Percentiles rank a stretch among this genome's conserved stretches.
phyloP scores from a whole-genome alignment of 1,140 invertebrate species.

The Leptinotarsa lineolata region DNA sequence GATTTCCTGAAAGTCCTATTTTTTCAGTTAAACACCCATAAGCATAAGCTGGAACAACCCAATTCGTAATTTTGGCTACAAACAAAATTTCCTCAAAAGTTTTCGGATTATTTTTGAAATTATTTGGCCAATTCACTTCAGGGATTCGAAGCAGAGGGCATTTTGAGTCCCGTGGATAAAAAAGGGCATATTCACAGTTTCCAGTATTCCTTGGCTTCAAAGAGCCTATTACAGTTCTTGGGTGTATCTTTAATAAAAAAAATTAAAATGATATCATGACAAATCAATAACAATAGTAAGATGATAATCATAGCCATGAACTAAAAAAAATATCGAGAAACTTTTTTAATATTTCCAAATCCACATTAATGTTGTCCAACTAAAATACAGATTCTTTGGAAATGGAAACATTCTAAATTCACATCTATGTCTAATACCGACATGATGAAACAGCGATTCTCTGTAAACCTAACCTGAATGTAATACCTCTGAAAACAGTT shows the following conservation, averaged over 20 bases:
- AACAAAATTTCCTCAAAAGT: constrained; percentile 68
- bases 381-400: too few relatives aligned
- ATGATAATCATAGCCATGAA: too few relatives aligned
- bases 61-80: constrained; percentile 70
- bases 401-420: too few relatives aligned
- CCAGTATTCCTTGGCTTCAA: constrained; percentile 65
- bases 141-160: constrained; percentile 73
- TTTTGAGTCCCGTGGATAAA: constrained; percentile 73
- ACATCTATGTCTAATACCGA: too few relatives aligned
- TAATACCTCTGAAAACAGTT: too few relatives aligned
- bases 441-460: too few relatives aligned
- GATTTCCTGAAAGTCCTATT: constrained; percentile 74
- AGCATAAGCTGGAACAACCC: constrained; percentile 67
- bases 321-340: too few relatives aligned
- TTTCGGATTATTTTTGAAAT: constrained; percentile 62
- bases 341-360: too few relatives aligned
- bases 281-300: too few relatives aligned
- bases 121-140: constrained; percentile 63
- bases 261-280: too few relatives aligned
- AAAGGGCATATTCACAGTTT: constrained; percentile 63
- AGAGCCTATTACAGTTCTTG: constrained; percentile 67
- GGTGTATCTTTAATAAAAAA: constrained; percentile 59
- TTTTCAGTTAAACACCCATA: constrained; percentile 43
- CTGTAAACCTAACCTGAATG: too few relatives aligned
- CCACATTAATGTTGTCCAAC: too few relatives aligned